These are phyloP conservation scores for Carcinoscorpius rotundicauda DNA, from an alignment of 1,140 invertebrate species.

Conservation along the genomic window DNA sequence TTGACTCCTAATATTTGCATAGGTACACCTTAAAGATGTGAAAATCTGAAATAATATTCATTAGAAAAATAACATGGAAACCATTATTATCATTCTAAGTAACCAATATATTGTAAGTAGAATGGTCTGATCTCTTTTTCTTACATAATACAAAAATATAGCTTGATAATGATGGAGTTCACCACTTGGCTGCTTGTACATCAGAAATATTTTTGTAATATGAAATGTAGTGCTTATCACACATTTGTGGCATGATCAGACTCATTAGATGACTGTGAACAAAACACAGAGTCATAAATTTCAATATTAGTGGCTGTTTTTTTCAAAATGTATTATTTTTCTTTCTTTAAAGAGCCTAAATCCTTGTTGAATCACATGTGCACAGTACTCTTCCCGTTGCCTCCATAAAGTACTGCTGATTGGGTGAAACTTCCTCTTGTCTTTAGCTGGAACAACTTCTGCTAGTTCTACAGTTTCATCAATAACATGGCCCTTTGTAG, in stretches of 20 bases:
- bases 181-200: too few relatives aligned
- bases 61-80: conserved; percentile 22
- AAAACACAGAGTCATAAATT: conserved; percentile 64
- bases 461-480: conserved; percentile 39
- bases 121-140: conserved; percentile 13
- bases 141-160: conserved; percentile 22
- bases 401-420: conserved; percentile 86
- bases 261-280: conserved; percentile 65
- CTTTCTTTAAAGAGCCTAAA: conserved; percentile 56
- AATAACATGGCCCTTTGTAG: conserved; percentile 55
- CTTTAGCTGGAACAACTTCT: conserved; percentile 55
- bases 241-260: conserved; percentile 66
- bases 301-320: conserved; percentile 64
- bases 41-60: conserved; percentile 18
- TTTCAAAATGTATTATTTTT: conserved; percentile 27
- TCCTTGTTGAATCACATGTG: conserved; percentile 82
- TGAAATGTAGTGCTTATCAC: conserved; percentile 27
- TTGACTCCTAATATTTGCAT: conserved; percentile 4
- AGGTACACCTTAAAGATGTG: conserved; percentile 21
- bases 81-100: conserved; percentile 12
- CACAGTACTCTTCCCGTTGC: conserved; percentile 91
- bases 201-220: too few relatives aligned
- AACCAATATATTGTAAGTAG: conserved; percentile 21
- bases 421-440: conserved; percentile 76
- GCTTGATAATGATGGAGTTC: too few relatives aligned